These are phyloP conservation scores for Myopa tessellatipennis DNA, from an alignment of 2,888 invertebrate species.

Conservation along the genomic window DNA sequence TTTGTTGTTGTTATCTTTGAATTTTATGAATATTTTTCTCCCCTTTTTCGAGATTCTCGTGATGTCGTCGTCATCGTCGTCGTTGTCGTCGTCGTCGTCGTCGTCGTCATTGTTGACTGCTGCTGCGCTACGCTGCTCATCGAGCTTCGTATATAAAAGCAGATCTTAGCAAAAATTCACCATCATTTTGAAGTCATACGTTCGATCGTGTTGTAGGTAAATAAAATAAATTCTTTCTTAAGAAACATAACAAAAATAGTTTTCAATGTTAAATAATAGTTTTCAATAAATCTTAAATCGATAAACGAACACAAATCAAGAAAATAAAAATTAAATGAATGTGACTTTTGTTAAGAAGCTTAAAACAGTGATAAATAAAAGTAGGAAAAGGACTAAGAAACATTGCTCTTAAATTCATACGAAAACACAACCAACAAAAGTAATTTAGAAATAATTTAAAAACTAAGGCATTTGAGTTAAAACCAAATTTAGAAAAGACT, in stretches of 20 bases:
- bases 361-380: neutral
- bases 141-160: conserved; percentile 32
- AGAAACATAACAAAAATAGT: neutral
- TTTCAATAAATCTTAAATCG: too few species aligned
- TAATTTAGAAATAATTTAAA: neutral
- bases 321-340: neutral
- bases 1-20: neutral
- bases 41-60: neutral
- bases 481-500: neutral
- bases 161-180: conserved; percentile 37
- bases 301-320: neutral
- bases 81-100: neutral
- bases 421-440: neutral
- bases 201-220: conserved; percentile 37
- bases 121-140: conserved; percentile 10
- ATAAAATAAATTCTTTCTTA: neutral
- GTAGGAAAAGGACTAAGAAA: neutral
- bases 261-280: too few species aligned
- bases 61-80: neutral
- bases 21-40: neutral
- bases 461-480: neutral
- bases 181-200: conserved; percentile 35
- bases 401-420: neutral
- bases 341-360: neutral
- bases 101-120: neutral